Evolutionary conservation across 1,140 invertebrate genomes (phyloP).

Genomic region (Psix sp.): DNA sequence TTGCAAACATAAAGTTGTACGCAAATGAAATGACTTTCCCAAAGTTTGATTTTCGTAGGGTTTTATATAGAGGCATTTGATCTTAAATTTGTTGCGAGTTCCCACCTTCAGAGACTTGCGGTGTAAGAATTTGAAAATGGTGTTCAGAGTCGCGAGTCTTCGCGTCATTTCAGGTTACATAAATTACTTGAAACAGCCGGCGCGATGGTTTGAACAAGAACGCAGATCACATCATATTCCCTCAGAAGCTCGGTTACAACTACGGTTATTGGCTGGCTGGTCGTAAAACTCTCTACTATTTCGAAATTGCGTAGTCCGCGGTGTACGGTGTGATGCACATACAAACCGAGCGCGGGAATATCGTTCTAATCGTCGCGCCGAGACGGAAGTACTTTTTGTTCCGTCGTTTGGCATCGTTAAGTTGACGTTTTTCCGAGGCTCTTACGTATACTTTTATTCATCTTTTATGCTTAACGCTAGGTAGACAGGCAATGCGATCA

Average conservation of each 20-base stretch:
- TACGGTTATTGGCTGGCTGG: conserved; percentile 39
- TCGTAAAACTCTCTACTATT: conserved; percentile 54
- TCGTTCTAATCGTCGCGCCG: conserved; percentile 28
- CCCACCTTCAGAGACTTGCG: no score
- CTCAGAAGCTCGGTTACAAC: conserved; percentile 42
- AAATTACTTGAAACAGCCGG: conserved; percentile 34
- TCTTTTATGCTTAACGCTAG: conserved; percentile 17
- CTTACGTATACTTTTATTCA: conserved; percentile 15
- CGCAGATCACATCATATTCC: conserved; percentile 45
- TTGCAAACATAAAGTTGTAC: no score
- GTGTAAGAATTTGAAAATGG: neutral
- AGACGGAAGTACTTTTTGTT: conserved; percentile 46
- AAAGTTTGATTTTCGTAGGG: no score
- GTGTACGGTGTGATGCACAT: conserved; percentile 32
- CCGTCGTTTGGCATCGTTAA: conserved; percentile 45
- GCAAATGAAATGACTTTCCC: no score
- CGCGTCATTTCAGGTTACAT: conserved; percentile 16
- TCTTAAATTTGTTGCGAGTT: no score
- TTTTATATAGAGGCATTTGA: no score
- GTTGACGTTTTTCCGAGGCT: conserved; percentile 47
- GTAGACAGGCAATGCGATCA: conserved; percentile 6
- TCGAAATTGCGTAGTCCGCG: conserved; percentile 34
- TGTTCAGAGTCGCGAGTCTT: neutral
- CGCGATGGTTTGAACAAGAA: conserved; percentile 32
- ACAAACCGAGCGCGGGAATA: conserved; percentile 45